Evolutionary conservation across 2,888 invertebrate species (phyloP).

Genomic region (Odontothrips loti): DNA sequence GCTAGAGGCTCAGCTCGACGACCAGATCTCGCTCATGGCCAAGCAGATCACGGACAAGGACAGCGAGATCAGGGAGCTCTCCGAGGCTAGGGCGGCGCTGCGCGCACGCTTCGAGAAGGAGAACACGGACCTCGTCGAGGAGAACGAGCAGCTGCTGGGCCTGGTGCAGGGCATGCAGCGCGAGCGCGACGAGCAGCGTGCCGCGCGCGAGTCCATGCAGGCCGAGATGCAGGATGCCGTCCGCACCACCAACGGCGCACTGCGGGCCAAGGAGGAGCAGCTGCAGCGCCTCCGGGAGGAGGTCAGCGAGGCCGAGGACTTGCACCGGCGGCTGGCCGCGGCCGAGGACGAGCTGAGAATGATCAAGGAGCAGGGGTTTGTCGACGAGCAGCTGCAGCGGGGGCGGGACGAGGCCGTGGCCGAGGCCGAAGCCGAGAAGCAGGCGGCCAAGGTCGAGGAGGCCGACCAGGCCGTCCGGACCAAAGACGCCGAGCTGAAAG

Average conservation of each 20-base stretch:
- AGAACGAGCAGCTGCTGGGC: background rate
- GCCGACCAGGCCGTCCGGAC: background rate
- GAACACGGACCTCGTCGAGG: background rate
- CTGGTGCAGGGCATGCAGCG: background rate
- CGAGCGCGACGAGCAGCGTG: background rate
- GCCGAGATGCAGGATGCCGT: background rate
- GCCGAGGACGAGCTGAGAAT: background rate
- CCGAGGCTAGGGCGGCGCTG: background rate
- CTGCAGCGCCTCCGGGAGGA: background rate
- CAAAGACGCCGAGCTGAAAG: background rate
- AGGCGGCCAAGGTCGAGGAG: background rate
- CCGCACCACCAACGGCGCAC: background rate
- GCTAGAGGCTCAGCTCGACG: background rate
- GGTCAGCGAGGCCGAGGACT: background rate
- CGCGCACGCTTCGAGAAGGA: background rate
- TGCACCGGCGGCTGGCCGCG: background rate
- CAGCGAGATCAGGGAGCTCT: background rate
- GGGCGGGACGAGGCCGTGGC: background rate
- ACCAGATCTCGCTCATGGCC: slow-evolving; percentile 1
- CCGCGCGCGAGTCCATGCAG: background rate
- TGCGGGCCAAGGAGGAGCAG: slow-evolving; percentile 3
- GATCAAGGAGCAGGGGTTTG: background rate
- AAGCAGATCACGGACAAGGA: background rate
- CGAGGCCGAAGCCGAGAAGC: background rate
- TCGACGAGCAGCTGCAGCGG: background rate